Evolutionary conservation across 2,888 invertebrate genomes (phyloP).

Genomic region (Nesidiocoris tenuis): DNA sequence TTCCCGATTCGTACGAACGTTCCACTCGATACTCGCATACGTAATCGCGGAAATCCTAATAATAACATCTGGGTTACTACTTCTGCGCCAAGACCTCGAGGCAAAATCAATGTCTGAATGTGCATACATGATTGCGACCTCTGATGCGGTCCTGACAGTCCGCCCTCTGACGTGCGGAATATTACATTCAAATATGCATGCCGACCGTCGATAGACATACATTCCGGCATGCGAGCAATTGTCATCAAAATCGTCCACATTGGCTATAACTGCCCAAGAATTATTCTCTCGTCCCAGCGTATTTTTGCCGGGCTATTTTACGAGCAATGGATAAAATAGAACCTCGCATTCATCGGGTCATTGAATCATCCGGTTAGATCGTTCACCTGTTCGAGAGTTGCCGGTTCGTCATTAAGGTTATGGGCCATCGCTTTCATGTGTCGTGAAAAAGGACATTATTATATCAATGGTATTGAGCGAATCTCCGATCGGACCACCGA

Average conservation of each 20-base stretch:
- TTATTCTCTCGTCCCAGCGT: not conserved
- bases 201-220: not conserved
- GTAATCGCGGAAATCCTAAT: not conserved
- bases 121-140: not conserved
- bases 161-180: not conserved
- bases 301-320: not conserved
- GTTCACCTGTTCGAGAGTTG: too few species aligned
- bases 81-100: not conserved
- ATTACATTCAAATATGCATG: not conserved
- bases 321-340: not conserved
- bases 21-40: too few species aligned
- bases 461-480: too few species aligned
- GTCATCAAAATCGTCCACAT: not conserved
- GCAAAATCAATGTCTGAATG: not conserved
- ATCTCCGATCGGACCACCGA: too few species aligned
- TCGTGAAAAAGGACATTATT: too few species aligned
- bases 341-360: not conserved
- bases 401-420: too few species aligned
- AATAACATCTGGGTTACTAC: not conserved
- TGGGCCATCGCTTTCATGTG: too few species aligned
- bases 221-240: not conserved
- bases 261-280: too few species aligned
- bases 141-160: not conserved
- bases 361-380: not conserved
- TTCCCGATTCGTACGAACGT: too few species aligned